phyloP scores from a whole-genome alignment of 2,888 invertebrate species.

The Clistopyga incitator region DNA sequence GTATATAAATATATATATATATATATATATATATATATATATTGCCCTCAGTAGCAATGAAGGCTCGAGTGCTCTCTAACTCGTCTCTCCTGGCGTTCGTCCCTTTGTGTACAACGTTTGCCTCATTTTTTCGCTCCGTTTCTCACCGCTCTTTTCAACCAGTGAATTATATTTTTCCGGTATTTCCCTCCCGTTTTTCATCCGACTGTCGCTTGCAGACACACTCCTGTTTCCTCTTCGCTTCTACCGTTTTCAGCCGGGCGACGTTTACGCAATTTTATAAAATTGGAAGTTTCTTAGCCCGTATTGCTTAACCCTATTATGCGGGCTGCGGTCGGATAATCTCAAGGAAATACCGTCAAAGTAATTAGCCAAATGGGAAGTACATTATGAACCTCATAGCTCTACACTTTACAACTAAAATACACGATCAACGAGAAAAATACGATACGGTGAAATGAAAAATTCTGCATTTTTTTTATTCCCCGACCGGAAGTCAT shows the following conservation, averaged over 20 bases:
- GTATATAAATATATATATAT: too few species aligned
- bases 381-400: too few species aligned
- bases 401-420: too few species aligned
- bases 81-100: constrained; percentile 14
- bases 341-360: neutral
- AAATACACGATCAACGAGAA: too few species aligned
- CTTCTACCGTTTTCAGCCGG: neutral
- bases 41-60: neutral
- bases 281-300: neutral
- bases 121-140: constrained; percentile 26
- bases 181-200: neutral
- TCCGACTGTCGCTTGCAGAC: constrained; percentile 1
- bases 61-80: constrained; percentile 24
- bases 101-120: constrained; percentile 16
- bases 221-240: constrained; percentile 4
- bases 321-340: neutral
- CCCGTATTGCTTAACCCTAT: neutral
- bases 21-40: neutral
- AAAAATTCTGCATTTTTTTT: too few species aligned
- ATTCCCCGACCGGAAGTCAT: too few species aligned
- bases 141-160: constrained; percentile 24
- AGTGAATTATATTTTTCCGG: constrained; percentile 35
- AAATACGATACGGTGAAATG: too few species aligned
- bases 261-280: constrained; percentile 2
- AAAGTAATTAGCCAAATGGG: too few species aligned